phyloP scores from a whole-genome alignment of 2,888 invertebrate species.

The Clostera curtula region DNA sequence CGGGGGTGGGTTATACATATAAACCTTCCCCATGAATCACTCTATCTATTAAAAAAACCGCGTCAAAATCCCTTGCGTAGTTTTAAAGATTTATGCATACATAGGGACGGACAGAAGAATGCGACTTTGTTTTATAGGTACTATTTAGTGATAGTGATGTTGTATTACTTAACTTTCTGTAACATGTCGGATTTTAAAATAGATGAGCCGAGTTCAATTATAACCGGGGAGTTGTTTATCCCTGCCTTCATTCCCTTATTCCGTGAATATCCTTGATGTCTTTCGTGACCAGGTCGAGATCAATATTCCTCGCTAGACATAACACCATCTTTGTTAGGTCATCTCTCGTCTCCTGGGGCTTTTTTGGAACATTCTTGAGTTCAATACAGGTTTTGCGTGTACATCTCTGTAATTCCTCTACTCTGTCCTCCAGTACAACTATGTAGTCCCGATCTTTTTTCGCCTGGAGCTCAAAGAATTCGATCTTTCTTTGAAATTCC shows the following conservation, averaged over 20 bases:
- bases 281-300: not conserved
- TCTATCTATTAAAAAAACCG: too few relatives aligned
- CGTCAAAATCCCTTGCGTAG: too few relatives aligned
- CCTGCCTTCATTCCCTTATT: not conserved
- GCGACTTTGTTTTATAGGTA: too few relatives aligned
- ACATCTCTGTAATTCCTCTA: slow-evolving; percentile 3
- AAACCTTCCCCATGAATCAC: too few relatives aligned
- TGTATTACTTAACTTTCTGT: slow-evolving; percentile 1
- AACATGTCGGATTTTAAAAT: slow-evolving; percentile 1
- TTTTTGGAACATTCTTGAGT: slow-evolving; percentile 4
- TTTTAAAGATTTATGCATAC: too few relatives aligned
- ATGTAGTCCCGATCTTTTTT: slow-evolving; percentile 5
- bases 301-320: not conserved
- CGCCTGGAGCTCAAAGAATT: slow-evolving; percentile 1
- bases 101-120: too few relatives aligned
- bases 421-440: slow-evolving; percentile 2
- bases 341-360: not conserved
- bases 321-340: slow-evolving; percentile 4
- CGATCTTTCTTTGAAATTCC: slow-evolving; percentile 4
- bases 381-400: slow-evolving; percentile 1
- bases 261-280: slow-evolving; percentile 6
- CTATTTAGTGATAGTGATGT: too few relatives aligned
- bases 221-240: slow-evolving; percentile 1
- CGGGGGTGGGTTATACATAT: too few relatives aligned
- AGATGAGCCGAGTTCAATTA: slow-evolving; percentile 1